Conservation (phyloP, 2,797 vertebrate species). For the Etheostoma perlongum region DNA sequence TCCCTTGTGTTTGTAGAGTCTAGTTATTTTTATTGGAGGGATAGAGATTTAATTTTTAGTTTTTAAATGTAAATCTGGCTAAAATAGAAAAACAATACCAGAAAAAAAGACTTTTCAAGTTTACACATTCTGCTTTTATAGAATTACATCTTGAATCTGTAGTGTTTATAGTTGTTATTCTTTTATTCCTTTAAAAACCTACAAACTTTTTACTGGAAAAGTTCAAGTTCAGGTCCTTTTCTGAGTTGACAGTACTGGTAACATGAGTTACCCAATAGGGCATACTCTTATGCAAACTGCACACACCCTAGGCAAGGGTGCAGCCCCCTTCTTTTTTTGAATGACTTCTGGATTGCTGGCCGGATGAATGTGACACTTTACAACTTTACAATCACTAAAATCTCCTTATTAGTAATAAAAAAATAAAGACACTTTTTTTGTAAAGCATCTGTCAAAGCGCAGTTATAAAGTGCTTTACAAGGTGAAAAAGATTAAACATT, state of each 20-base stretch:
- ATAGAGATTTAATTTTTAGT: background rate
- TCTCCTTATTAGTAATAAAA: background rate
- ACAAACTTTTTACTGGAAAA: no score
- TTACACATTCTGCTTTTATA: background rate
- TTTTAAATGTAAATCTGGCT: background rate
- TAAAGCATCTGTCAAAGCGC: background rate
- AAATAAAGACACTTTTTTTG: background rate
- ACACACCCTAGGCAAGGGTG: slow-evolving; percentile 8
- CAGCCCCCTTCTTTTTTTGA: background rate
- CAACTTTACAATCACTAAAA: background rate
- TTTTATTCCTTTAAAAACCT: no score
- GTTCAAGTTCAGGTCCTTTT: no score
- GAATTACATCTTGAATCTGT: background rate
- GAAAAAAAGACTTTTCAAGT: background rate
- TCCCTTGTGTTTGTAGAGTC: background rate
- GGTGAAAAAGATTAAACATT: background rate
- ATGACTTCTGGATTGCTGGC: background rate
- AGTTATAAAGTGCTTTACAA: background rate
- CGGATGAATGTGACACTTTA: background rate
- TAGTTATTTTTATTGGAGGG: background rate
- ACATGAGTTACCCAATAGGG: background rate
- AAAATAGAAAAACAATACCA: background rate
- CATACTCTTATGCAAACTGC: slow-evolving; percentile 35
- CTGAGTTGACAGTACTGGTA: background rate
- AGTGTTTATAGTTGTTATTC: background rate